phyloP scores from a whole-genome alignment of 2,797 vertebrate genomes.

The Leuciscus waleckii region DNA sequence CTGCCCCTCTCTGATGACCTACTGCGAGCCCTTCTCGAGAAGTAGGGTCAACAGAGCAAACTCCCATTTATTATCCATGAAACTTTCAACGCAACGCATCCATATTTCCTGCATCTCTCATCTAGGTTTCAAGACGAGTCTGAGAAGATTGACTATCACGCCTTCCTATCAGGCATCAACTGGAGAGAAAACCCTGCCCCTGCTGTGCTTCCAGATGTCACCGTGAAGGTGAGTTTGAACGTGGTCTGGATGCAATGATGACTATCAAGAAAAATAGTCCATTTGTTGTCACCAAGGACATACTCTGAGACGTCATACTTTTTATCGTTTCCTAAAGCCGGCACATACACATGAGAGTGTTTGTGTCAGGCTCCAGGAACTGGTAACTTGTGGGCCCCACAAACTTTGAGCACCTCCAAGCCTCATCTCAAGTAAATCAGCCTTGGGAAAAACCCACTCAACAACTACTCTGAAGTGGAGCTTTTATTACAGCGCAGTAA shows the following conservation, averaged over 20 bases:
- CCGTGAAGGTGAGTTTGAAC: slow-evolving; percentile 77
- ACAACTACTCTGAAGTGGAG: slow-evolving; percentile 55
- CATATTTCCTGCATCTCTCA: slow-evolving; percentile 29
- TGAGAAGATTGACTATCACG: slow-evolving; percentile 83
- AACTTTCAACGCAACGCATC: not conserved
- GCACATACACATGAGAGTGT: slow-evolving; percentile 48
- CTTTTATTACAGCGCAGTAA: slow-evolving; percentile 69
- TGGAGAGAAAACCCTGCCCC: slow-evolving; percentile 80
- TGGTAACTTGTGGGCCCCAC: slow-evolving; percentile 54
- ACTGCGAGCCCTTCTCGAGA: slow-evolving; percentile 77
- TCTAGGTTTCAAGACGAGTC: slow-evolving; percentile 82
- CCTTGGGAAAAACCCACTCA: slow-evolving; percentile 61
- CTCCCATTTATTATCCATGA: not conserved
- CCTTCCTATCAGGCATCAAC: slow-evolving; percentile 83
- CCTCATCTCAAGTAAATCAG: slow-evolving; percentile 62
- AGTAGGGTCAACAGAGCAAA: slow-evolving; percentile 74
- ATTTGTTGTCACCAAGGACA: slow-evolving; percentile 9
- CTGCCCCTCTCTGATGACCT: slow-evolving; percentile 85
- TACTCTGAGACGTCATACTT: slow-evolving; percentile 25
- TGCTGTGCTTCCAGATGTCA: slow-evolving; percentile 65
- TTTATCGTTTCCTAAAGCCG: slow-evolving; percentile 37
- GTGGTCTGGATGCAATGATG: not conserved
- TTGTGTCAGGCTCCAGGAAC: slow-evolving; percentile 54
- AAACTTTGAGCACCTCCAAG: slow-evolving; percentile 51
- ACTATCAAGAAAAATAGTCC: not conserved